These are phyloP conservation scores for Wiebesia pumilae DNA, from an alignment of 1,140 invertebrate species.

Conservation along the genomic window DNA sequence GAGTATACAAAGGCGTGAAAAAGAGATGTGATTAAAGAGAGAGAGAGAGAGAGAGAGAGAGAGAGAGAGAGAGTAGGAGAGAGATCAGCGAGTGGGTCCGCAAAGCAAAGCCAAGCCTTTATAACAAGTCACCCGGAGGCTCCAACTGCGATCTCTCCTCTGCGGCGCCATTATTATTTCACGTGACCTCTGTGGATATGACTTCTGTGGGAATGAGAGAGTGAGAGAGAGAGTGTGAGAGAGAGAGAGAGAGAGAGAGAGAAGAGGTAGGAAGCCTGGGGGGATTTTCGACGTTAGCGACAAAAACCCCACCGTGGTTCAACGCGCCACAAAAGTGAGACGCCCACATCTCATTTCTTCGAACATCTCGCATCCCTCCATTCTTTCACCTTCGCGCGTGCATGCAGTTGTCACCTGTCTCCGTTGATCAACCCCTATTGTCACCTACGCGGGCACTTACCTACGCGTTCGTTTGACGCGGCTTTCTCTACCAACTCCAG, in stretches of 20 bases:
- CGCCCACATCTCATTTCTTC: constrained; percentile 61
- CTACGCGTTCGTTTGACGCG: not conserved
- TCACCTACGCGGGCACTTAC: not conserved
- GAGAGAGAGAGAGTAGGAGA: not conserved
- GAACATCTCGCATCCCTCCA: not conserved
- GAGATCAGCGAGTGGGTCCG: not conserved
- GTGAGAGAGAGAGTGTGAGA: not conserved
- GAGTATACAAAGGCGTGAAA: not conserved
- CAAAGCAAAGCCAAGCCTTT: constrained; percentile 59
- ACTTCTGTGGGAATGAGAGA: constrained; percentile 19
- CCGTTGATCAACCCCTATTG: not conserved
- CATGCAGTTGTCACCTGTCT: not conserved
- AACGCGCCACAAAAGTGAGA: constrained; percentile 74
- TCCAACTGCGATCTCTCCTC: constrained; percentile 64
- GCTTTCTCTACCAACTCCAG: not conserved
- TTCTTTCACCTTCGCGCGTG: constrained; percentile 9
- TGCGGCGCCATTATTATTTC: constrained; percentile 66
- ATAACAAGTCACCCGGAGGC: constrained; percentile 69
- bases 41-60: no score
- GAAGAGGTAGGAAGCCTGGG: constrained; percentile 49
- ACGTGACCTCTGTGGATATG: constrained; percentile 42
- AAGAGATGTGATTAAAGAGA: no score
- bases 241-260: not conserved
- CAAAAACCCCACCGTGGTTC: constrained; percentile 69
- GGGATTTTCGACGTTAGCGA: constrained; percentile 59